Conservation (phyloP, 2,888 invertebrate species). For the Rhamnusium bicolor region DNA sequence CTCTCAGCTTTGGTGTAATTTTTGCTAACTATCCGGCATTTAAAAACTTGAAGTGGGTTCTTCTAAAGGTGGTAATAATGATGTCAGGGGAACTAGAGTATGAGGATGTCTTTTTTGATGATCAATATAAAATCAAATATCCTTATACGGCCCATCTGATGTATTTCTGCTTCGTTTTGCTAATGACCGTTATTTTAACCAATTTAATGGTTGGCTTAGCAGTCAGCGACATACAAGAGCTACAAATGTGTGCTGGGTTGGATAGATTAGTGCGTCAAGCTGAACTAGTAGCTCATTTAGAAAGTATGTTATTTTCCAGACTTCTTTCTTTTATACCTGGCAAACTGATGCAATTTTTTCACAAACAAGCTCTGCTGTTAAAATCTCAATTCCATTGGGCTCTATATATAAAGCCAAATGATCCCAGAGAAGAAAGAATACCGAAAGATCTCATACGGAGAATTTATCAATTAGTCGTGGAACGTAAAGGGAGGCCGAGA, state of each 20-base stretch:
- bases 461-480: slow-evolving; percentile 83
- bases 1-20: slow-evolving; percentile 86
- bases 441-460: slow-evolving; percentile 84
- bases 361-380: slow-evolving; percentile 83
- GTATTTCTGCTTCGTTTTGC: slow-evolving; percentile 83
- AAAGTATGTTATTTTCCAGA: slow-evolving; percentile 87
- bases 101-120: slow-evolving; percentile 84
- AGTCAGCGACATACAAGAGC: slow-evolving; percentile 88
- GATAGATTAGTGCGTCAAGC: slow-evolving; percentile 88
- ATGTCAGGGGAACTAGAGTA: slow-evolving; percentile 91
- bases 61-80: slow-evolving; percentile 89
- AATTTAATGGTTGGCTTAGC: slow-evolving; percentile 89
- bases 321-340: slow-evolving; percentile 77
- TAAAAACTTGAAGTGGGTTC: slow-evolving; percentile 75
- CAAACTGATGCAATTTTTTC: slow-evolving; percentile 77
- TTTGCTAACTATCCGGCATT: slow-evolving; percentile 86
- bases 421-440: slow-evolving; percentile 85
- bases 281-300: slow-evolving; percentile 85
- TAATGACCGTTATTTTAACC: slow-evolving; percentile 87
- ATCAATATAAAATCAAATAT: slow-evolving; percentile 70
- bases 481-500: slow-evolving; percentile 76
- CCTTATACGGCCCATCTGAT: slow-evolving; percentile 84
- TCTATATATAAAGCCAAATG: slow-evolving; percentile 85
- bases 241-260: slow-evolving; percentile 85
- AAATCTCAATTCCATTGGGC: slow-evolving; percentile 83